phyloP scores from a whole-genome alignment of 1,140 invertebrate genomes.

The Manduca sexta region DNA sequence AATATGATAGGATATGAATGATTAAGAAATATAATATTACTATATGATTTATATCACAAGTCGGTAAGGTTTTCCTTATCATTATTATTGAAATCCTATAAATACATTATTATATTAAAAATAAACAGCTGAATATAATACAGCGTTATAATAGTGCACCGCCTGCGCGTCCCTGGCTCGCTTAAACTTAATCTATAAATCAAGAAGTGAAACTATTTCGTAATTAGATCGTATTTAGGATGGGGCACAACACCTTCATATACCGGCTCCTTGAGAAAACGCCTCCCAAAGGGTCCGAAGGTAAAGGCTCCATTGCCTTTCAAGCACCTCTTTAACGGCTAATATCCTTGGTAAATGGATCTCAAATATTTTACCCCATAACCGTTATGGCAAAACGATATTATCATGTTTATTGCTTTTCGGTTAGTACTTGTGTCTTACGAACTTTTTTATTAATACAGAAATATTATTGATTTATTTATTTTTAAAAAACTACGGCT shows the following conservation, averaged over 20 bases:
- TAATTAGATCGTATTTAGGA: conserved; percentile 75
- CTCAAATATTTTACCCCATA: conserved; percentile 68
- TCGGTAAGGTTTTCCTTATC: no score
- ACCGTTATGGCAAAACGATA: conserved; percentile 54
- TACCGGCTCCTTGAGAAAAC: conserved; percentile 51
- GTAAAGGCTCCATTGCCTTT: conserved; percentile 61
- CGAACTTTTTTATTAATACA: conserved; percentile 15
- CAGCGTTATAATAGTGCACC: conserved; percentile 45
- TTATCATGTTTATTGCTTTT: conserved; percentile 65
- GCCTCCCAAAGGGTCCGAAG: conserved; percentile 65
- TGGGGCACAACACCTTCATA: conserved; percentile 66
- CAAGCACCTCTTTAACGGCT: conserved; percentile 71
- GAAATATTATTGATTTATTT: not conserved
- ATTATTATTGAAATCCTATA: no score
- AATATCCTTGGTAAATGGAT: conserved; percentile 71
- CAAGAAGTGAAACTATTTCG: conserved; percentile 75
- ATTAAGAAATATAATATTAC: no score
- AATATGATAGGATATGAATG: no score
- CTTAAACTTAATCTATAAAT: conserved; percentile 74
- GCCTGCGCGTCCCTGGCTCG: conserved; percentile 47
- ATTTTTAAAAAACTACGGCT: not conserved
- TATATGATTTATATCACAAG: no score
- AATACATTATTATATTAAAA: conserved; percentile 14
- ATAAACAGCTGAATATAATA: conserved; percentile 45
- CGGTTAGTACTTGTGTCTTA: conserved; percentile 12